A percentile compares a stretch with the other conserved stretches of the same genome.
These are phyloP conservation scores for Eupsilia transversa DNA, from an alignment of 2,888 invertebrate genomes.

Conservation along the genomic window DNA sequence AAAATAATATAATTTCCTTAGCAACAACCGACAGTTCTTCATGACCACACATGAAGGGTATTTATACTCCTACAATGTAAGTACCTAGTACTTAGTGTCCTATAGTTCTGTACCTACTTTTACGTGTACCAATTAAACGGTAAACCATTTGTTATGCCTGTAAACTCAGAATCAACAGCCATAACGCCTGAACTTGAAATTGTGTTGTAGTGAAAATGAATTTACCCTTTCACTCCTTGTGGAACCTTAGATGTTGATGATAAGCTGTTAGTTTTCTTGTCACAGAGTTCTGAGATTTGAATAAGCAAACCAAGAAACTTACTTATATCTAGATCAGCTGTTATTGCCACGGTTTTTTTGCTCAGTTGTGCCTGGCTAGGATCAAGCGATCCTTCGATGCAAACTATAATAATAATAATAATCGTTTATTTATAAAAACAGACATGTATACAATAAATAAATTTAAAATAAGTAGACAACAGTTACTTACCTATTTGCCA, in stretches of 20 bases:
- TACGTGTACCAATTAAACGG: background rate
- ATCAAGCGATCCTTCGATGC: no score
- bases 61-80: background rate
- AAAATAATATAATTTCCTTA: conserved; percentile 7
- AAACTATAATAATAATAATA: no score
- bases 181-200: background rate
- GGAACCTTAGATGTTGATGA: background rate
- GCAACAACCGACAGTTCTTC: background rate
- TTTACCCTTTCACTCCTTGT: background rate
- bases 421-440: no score
- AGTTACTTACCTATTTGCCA: no score
- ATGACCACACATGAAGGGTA: background rate
- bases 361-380: background rate
- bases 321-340: background rate
- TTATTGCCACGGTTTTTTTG: background rate
- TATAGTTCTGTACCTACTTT: background rate
- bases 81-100: background rate
- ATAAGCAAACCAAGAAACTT: background rate
- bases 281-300: background rate
- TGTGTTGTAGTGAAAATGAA: background rate
- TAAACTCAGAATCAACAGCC: no score
- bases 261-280: background rate
- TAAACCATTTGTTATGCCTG: background rate
- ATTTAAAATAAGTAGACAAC: no score
- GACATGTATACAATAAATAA: no score